Evolutionary conservation across 2,888 invertebrate genomes (phyloP), one percentile per base, ranked within the genome.

Genomic region (Drosophila austrosaltans): DNA sequence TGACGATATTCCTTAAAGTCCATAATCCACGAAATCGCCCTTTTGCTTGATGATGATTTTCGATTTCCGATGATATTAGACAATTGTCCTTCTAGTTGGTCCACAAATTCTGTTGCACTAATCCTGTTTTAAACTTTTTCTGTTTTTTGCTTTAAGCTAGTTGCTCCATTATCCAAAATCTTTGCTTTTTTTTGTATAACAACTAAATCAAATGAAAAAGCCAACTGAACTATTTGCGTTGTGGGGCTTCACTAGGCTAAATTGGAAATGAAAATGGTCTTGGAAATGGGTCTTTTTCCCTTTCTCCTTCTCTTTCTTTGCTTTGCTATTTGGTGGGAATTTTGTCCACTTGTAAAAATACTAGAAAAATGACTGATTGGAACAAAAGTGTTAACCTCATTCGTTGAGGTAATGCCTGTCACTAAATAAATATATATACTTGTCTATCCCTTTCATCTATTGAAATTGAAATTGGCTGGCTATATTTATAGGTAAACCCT

Each of bases 1-100:
- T 92, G 92, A 66, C 94, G 91, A 86, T 94, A 94, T 90, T 94
- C 93, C 69, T 92, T 91, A 67, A 93, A 92, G 85, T 94, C 93
- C 93, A 94, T 94, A 58, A 20, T 75, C 62, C 72, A 63, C n/a
- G 12, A 16, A 61, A 28, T 12, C 16, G 8, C 2, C 32, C 3
- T 28, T 32, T 25, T 25, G 25, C 25, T 53, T 28, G 53, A 53
- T 28, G 53, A 12, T n/a, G 25, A 53, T 53, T 12, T 12, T 12
- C 10, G 25, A 53, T 53, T 12, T 12, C 25, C 10, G 12, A 25
- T 25, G 22, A 25, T 83, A 88, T 48, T 48, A 6, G 4, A 22
- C 25, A 48, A 48, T 25, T 48, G 2, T 36, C 36, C 36, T 36
- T 36, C 4, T 48, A 3, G 22, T 48, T 48, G 8, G 20, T 48